Conservation (phyloP, 2,797 vertebrate genomes). For the Mus spretus region DNA sequence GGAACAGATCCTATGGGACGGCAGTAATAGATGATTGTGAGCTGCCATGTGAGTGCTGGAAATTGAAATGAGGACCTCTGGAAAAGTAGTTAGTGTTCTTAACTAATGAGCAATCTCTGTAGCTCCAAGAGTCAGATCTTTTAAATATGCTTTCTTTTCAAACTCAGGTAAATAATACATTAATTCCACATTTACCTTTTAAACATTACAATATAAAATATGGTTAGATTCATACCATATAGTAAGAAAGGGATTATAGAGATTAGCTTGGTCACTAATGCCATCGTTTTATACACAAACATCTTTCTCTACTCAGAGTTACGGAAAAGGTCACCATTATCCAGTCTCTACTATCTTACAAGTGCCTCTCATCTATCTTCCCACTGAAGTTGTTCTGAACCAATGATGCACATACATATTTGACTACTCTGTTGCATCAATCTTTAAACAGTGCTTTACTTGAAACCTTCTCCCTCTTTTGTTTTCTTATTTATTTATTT, state of each 20-base stretch:
- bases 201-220: constrained; percentile 5
- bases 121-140: not conserved
- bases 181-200: constrained; percentile 9
- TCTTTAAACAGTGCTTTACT: not conserved
- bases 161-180: constrained; percentile 58
- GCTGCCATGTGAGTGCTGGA: not conserved
- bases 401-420: not conserved
- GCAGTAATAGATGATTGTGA: not conserved
- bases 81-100: not conserved
- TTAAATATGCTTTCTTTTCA: constrained; percentile 28
- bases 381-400: not conserved
- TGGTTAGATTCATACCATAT: not conserved
- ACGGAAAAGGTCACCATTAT: not conserved
- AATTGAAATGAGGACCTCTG: not conserved
- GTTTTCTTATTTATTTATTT: not conserved
- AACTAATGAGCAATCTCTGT: not conserved
- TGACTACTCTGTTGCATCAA: not conserved
- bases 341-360: not conserved
- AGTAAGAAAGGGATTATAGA: not conserved
- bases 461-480: not conserved
- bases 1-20: too few relatives aligned
- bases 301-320: not conserved
- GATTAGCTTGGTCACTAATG: not conserved
- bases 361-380: not conserved
- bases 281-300: not conserved